Conservation (phyloP, 2,888 invertebrate genomes). For the Tenthredo scrophulariae region DNA sequence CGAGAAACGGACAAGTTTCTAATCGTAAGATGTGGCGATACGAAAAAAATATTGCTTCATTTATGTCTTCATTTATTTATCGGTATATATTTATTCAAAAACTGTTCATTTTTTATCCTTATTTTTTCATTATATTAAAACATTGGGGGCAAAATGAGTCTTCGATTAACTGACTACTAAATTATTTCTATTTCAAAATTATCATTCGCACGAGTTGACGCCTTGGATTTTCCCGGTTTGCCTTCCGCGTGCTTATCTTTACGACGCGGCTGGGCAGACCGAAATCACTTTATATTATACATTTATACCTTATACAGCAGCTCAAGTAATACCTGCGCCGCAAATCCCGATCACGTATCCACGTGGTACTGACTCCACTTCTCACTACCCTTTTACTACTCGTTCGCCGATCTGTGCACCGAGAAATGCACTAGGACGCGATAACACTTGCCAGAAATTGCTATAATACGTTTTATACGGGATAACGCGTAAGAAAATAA, state of each 20-base stretch:
- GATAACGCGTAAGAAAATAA: background rate
- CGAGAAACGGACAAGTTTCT: background rate
- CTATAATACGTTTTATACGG: background rate
- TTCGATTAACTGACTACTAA: background rate
- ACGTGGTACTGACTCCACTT: conserved; percentile 23
- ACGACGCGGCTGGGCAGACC: conserved; percentile 55
- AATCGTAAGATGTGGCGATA: conserved; percentile 33
- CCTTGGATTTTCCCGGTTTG: conserved; percentile 40
- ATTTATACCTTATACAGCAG: background rate
- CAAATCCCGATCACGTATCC: conserved; percentile 34
- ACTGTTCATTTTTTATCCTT: background rate
- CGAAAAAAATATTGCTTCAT: background rate
- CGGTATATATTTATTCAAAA: too few relatives aligned
- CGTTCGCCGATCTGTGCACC: background rate
- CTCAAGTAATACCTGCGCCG: background rate
- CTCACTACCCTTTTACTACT: background rate
- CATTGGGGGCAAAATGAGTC: background rate
- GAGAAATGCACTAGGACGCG: background rate
- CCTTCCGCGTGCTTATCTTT: conserved; percentile 57
- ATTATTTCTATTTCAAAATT: background rate
- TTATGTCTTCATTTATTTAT: background rate
- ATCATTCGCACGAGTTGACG: conserved; percentile 50
- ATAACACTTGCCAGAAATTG: conserved; percentile 28
- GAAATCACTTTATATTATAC: conserved; percentile 55
- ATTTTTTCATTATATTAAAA: background rate